A percentile compares a stretch with the other conserved stretches of the same genome.
Conservation (phyloP, 2,888 invertebrate genomes). For the Thymelicus sylvestris region DNA sequence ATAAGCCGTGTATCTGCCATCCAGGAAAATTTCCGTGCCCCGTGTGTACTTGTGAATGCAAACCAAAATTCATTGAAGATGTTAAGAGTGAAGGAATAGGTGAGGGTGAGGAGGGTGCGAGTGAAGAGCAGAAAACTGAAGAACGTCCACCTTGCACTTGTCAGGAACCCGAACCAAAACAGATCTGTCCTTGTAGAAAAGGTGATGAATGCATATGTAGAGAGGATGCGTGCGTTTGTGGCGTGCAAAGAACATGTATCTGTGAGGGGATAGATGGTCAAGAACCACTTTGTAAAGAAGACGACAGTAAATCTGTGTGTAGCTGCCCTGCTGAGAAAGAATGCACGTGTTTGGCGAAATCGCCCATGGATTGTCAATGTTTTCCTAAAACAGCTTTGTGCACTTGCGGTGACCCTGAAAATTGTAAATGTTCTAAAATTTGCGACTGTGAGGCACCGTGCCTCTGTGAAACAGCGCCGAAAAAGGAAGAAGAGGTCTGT, state of each 20-base stretch:
- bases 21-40: conserved; percentile 62
- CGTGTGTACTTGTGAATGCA: conserved; percentile 63
- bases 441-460: conserved; percentile 69
- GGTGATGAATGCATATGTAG: conserved; percentile 63
- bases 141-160: conserved; percentile 60
- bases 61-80: conserved; percentile 49
- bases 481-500: conserved; percentile 54
- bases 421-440: conserved; percentile 64
- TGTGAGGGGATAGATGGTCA: conserved; percentile 58
- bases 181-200: conserved; percentile 60
- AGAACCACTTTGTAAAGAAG: conserved; percentile 52
- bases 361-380: conserved; percentile 57
- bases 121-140: conserved; percentile 40
- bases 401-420: conserved; percentile 63
- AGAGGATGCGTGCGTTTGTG: conserved; percentile 61
- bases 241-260: conserved; percentile 57
- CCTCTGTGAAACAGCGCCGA: conserved; percentile 58
- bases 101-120: conserved; percentile 42
- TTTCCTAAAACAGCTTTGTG: conserved; percentile 57
- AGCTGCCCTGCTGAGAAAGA: conserved; percentile 53
- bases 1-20: conserved; percentile 71
- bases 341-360: conserved; percentile 57
- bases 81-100: conserved; percentile 43
- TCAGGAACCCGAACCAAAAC: conserved; percentile 57
- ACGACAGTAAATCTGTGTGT: conserved; percentile 60